These are phyloP conservation scores for Heterotis niloticus DNA, from an alignment of 2,113 vertebrate species.

Conservation along the genomic window DNA sequence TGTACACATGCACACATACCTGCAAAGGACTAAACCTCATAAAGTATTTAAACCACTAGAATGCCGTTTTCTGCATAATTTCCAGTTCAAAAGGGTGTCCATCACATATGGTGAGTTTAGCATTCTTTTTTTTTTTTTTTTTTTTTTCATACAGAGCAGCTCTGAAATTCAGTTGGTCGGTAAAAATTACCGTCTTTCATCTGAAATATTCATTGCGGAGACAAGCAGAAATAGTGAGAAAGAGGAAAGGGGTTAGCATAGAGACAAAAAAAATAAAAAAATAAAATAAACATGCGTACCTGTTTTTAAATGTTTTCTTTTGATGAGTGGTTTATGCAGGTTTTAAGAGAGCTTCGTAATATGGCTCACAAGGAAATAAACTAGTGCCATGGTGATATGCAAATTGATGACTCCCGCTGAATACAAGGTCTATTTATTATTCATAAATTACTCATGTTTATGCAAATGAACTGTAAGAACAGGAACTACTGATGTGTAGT, in stretches of 20 bases:
- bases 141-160: not conserved
- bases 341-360: constrained; percentile 74
- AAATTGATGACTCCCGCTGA: constrained; percentile 84
- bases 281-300: constrained; percentile 68
- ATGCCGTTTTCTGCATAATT: constrained; percentile 80
- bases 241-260: too few relatives aligned
- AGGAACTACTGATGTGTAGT: constrained; percentile 37
- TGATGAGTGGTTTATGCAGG: constrained; percentile 73
- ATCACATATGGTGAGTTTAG: constrained; percentile 38
- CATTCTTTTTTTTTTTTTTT: constrained; percentile 21
- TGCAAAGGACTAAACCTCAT: not conserved
- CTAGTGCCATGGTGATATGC: constrained; percentile 83
- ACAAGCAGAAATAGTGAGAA: constrained; percentile 42
- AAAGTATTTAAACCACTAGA: constrained; percentile 18
- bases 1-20: not conserved
- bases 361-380: constrained; percentile 74
- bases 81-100: constrained; percentile 52
- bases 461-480: constrained; percentile 80
- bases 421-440: constrained; percentile 90
- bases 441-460: constrained; percentile 93
- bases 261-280: constrained; percentile 32
- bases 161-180: constrained; percentile 6
- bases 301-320: constrained; percentile 71
- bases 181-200: constrained; percentile 39
- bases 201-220: constrained; percentile 37